Conservation (phyloP, 1,140 invertebrate species). For the Batillaria attramentaria region DNA sequence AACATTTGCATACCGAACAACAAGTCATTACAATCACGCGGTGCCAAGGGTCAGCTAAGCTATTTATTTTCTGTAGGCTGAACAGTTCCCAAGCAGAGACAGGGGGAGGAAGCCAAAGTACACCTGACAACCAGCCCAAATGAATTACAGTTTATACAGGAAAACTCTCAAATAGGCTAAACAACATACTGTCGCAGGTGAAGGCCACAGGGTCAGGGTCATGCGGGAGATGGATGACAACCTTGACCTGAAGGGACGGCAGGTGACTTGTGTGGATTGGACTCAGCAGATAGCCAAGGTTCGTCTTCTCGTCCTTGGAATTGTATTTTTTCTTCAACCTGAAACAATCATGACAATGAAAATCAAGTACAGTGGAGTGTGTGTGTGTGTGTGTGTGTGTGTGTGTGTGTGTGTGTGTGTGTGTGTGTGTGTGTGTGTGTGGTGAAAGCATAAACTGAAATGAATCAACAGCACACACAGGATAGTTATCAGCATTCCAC, state of each 20-base stretch:
- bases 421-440: background rate
- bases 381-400: constrained; percentile 16
- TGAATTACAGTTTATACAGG: background rate
- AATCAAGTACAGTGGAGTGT: too few species aligned
- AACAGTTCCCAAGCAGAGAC: too few species aligned
- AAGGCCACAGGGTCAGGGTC: constrained; percentile 57
- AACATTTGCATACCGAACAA: too few species aligned
- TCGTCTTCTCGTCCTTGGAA: constrained; percentile 57
- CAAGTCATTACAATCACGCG: too few species aligned
- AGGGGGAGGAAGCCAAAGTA: too few species aligned
- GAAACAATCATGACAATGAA: too few species aligned
- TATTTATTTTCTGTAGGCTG: too few species aligned
- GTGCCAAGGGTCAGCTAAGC: too few species aligned
- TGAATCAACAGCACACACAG: too few species aligned
- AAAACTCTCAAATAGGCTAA: background rate
- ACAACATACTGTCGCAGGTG: constrained; percentile 65
- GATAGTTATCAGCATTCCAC: too few species aligned
- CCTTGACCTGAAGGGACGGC: constrained; percentile 58
- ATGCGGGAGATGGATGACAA: constrained; percentile 56
- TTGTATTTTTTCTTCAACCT: constrained; percentile 62
- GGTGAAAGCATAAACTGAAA: background rate
- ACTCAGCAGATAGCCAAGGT: constrained; percentile 63
- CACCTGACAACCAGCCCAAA: too few species aligned
- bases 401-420: background rate
- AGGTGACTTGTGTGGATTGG: constrained; percentile 58